A percentile compares a stretch with the other conserved stretches of the same genome.
Conservation (phyloP, 2,888 invertebrate species). For the Eurytoma adleriae region DNA sequence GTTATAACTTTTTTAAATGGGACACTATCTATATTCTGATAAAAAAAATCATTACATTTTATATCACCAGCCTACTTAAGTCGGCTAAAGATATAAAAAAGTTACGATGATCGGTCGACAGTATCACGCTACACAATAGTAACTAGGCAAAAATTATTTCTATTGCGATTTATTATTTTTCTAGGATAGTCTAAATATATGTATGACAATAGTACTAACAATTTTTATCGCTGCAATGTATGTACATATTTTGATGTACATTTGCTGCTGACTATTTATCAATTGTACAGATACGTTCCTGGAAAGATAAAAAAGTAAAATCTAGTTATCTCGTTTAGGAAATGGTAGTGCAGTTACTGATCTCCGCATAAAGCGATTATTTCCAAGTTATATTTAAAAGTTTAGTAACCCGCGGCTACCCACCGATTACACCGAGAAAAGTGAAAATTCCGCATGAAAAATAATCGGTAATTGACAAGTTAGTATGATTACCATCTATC, state of each 20-base stretch:
- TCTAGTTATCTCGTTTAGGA: background rate
- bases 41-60: background rate
- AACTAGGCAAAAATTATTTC: background rate
- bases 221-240: too few species aligned
- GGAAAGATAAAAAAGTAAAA: background rate
- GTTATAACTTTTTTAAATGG: background rate
- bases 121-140: background rate
- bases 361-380: too few species aligned
- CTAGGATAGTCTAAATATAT: too few species aligned
- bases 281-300: background rate
- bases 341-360: too few species aligned
- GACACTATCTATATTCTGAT: background rate
- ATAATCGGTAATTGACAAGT: constrained; percentile 18
- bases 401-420: background rate
- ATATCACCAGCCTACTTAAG: background rate
- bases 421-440: constrained; percentile 7
- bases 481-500: constrained; percentile 20
- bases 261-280: background rate
- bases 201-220: too few species aligned
- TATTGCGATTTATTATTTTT: background rate
- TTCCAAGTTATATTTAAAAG: background rate
- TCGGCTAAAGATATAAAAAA: background rate
- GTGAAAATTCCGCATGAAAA: background rate
- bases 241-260: too few species aligned
- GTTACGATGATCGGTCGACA: background rate